Evolutionary conservation across 2,888 invertebrate genomes (phyloP).

Genomic region (Limnephilus rhombicus): DNA sequence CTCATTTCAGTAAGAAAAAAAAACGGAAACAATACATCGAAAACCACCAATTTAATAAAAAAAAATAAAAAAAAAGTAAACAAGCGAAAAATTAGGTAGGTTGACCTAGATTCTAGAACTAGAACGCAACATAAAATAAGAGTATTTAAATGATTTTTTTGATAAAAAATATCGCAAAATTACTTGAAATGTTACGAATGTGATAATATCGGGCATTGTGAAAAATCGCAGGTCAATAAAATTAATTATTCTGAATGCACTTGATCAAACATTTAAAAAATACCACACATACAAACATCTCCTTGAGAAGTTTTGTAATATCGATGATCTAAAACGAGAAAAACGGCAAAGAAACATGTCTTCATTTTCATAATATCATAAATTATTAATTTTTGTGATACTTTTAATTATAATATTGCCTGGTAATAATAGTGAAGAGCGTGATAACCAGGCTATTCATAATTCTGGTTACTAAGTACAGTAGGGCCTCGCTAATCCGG

Average conservation of each 20-base stretch:
- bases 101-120: background rate
- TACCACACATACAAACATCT: background rate
- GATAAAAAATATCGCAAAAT: background rate
- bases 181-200: background rate
- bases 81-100: too few relatives aligned
- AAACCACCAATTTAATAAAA: too few relatives aligned
- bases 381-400: too few relatives aligned
- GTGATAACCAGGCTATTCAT: too few relatives aligned
- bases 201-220: background rate
- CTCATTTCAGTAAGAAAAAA: background rate
- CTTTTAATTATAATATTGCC: too few relatives aligned
- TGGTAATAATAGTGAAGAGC: too few relatives aligned
- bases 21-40: background rate
- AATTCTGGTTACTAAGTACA: too few relatives aligned
- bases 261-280: constrained; percentile 12
- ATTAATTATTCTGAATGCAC: constrained; percentile 5
- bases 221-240: background rate
- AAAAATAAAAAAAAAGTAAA: too few relatives aligned
- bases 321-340: background rate
- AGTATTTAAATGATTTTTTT: background rate
- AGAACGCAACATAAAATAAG: too few relatives aligned
- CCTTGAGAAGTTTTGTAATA: background rate
- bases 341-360: background rate
- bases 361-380: background rate
- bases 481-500: too few relatives aligned